Evolutionary conservation across 92 coral and sea anemone species (phyloP), one percentile per base, ranked within the genome.

Genomic region (Montipora capitata): DNA sequence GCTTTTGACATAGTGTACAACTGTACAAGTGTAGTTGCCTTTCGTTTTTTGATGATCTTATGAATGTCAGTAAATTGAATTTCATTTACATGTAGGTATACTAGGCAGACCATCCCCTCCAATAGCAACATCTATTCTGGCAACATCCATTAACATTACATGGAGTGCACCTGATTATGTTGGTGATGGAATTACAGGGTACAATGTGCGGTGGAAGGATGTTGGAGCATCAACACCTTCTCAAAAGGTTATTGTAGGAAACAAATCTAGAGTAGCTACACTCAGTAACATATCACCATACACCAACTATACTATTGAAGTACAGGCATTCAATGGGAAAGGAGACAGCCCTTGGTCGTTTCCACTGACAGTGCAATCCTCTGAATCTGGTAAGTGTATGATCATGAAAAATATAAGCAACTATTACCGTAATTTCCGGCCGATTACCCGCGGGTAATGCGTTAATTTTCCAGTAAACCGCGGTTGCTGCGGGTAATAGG

Each of bases 121-220:
- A 10, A 43, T 2, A 11, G 13, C 17, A 20, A 15, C 3, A 7
- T 79, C 83, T 63, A 9, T 64, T 17, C 64, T 42, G 14, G 15
- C 72, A 18, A 42, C 38, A 4, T 13, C 15, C 13, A 64, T 79
- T 51, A 39, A 2, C 72, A 79, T 79, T 14, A 9, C 72, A 64
- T 79, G 83, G 83, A 45, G 10, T 44, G 61, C 74, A 16, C 83
- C 83, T 10, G 16, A 7, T 43, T 43, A 79, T 11, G 16, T 4
- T 15, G 83, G 83, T 10, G 83, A 65, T 20, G 83, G 83, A 27
- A 79, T 79, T 5, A 79, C 72, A 43, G 73, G 73, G 14, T 64
- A 79, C 59, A 18, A 0, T 79, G 83, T 79, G 16, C 52, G 40
- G 57, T 79, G 72, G 72, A 20, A 63, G 14, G 59, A 10, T 8